A percentile compares a stretch with the other conserved stretches of the same genome.
phyloP scores from a whole-genome alignment of 92 coral and sea anemone genomes.

The Paramuricea clavata region DNA sequence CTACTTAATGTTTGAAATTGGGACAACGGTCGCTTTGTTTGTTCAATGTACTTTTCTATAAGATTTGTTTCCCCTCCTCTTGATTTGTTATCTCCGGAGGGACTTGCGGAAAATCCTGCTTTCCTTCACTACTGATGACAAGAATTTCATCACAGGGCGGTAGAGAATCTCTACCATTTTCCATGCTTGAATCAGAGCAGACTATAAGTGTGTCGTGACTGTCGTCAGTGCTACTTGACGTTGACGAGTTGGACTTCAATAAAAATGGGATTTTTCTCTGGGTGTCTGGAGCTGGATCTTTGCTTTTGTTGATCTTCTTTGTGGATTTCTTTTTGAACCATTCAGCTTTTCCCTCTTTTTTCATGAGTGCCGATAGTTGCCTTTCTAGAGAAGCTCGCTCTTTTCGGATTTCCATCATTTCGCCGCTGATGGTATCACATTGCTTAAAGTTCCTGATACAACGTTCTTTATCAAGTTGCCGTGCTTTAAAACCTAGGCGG shows the following conservation, averaged over 20 bases:
- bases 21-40: slow-evolving; percentile 31
- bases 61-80: slow-evolving; percentile 14
- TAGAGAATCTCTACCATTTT: slow-evolving; percentile 5
- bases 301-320: not conserved
- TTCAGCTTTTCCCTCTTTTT: slow-evolving; percentile 52
- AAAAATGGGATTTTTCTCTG: not conserved
- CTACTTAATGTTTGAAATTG: slow-evolving; percentile 9
- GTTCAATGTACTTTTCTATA: slow-evolving; percentile 33
- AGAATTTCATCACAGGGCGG: not conserved
- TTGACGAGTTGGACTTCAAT: not conserved
- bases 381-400: slow-evolving; percentile 21
- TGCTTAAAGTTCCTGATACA: slow-evolving; percentile 51
- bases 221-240: slow-evolving; percentile 22
- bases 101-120: slow-evolving; percentile 21
- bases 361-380: slow-evolving; percentile 64
- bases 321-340: slow-evolving; percentile 45
- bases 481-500: slow-evolving; percentile 63
- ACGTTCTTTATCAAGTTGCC: slow-evolving; percentile 59
- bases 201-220: slow-evolving; percentile 7
- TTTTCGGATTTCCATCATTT: slow-evolving; percentile 52
- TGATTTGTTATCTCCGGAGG: slow-evolving; percentile 20
- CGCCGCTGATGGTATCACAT: slow-evolving; percentile 61
- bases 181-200: not conserved
- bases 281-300: not conserved
- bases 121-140: not conserved